Base-by-base conservation (phyloP, 2,888 invertebrate species). In the Cerceris rybyensis region DNA sequence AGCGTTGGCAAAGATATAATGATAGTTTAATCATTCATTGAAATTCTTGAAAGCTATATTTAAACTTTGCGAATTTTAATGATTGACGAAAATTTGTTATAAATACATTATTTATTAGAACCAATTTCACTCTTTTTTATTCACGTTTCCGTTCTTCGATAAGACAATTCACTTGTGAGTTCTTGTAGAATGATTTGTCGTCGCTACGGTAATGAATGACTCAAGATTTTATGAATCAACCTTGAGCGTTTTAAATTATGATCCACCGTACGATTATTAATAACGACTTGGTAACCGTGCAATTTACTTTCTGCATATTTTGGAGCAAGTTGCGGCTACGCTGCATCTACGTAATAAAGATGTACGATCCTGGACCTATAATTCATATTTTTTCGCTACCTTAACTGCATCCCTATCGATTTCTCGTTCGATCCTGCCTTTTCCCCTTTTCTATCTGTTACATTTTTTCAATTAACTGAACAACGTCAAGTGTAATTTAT, bases 271-370 rank as follows among this genome's bases (percentile, higher is more conserved):
- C 28, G n/a, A 41, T 66, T 71, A 66, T 52, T 58, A 71, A 71
- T 66, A 58, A 65, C 65, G 14, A 71, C 39, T 43, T 50, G 42
- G 65, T 2, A 6, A 42, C n/a, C 70, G 9, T 39, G 49, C 58
- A 65, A 71, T 71, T 66, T 66, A 52, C 13, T 58, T 66, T 28
- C 41, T 66, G 39, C 58, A 58, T 65, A 58, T 58, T 43, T 52
- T 16, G 14, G 42, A 7, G 13, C 58, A 58, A 39, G n/a, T 11
- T 49, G 14, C 8, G 6, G 52, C 8, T 11, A 58, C 39, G 9
- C 9, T 58, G 28, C 8, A 4, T 61, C 8, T 11, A 7, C 49
- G 57, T 50, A 59, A 71, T 66, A 16, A 65, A 71, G 49, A 39
- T 66, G 28, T 57, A 39, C 50, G 13, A 58, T 49, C 1, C 42